A percentile compares a stretch with the other conserved stretches of the same genome.
Evolutionary conservation across 1,140 invertebrate genomes (phyloP).

Genomic region (Tribolium madens): DNA sequence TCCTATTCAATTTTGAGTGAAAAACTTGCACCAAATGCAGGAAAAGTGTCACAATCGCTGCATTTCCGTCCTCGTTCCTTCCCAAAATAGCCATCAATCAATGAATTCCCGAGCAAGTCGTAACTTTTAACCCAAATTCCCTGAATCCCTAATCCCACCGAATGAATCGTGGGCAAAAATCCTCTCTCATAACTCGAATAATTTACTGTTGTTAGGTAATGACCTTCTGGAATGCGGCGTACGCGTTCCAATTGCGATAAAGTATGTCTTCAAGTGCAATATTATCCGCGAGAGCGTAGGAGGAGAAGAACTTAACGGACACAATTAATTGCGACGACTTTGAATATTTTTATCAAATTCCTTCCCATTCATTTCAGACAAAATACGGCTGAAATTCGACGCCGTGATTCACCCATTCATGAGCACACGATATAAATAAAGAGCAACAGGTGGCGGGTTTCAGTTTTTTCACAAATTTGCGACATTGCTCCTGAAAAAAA

Average conservation of each 20-base stretch:
- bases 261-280: slow-evolving; percentile 45
- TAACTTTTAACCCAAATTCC: slow-evolving; percentile 25
- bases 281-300: slow-evolving; percentile 37
- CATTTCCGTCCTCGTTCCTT: slow-evolving; percentile 3
- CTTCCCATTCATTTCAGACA: slow-evolving; percentile 19
- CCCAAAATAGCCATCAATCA: slow-evolving; percentile 24
- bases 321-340: slow-evolving; percentile 20
- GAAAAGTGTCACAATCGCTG: neutral
- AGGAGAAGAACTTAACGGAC: slow-evolving; percentile 19
- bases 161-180: neutral
- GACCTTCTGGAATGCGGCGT: slow-evolving; percentile 44
- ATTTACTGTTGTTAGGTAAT: slow-evolving; percentile 47
- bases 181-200: neutral
- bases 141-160: neutral
- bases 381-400: slow-evolving; percentile 2
- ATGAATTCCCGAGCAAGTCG: neutral
- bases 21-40: no score
- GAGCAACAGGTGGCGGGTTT: slow-evolving; percentile 23
- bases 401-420: slow-evolving; percentile 31
- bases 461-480: slow-evolving; percentile 3
- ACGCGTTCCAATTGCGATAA: slow-evolving; percentile 42
- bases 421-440: slow-evolving; percentile 12
- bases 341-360: neutral
- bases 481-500: no score
- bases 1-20: no score